Evolutionary conservation across 1,140 invertebrate genomes (phyloP), one percentile per base, ranked within the genome.

Genomic region (Eueides isabella): DNA sequence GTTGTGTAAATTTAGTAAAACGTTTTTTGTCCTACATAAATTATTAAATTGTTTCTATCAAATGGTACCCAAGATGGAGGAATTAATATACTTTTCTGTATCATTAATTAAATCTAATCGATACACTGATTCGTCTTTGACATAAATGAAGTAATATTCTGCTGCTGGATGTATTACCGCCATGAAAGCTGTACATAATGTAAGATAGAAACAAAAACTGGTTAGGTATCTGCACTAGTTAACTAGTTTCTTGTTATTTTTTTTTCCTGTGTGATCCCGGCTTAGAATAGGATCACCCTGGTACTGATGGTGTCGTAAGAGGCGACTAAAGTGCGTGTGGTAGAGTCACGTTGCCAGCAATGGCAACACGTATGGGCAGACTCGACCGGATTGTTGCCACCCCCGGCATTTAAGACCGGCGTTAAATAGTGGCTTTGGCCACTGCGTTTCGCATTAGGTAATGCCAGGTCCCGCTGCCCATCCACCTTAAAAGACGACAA

Each of bases 61-160:
- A 85, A 87, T 4, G 88, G 89, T 0, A 85, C 72, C 87, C 88
- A 90, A 3, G 87, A 86, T 63, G 41, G 48, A 1, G 19, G 19
- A 26, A 55, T 26, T 2, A 23, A 2, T 55, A 23, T 26, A 23
- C 3, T 55, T 55, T 2, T 55, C 19, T 55, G 9, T 23, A 26
- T 55, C 48, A 55, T 55, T 11, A 26, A 1, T 55, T 6, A 55
- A 23, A 55, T 55, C 19, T 26, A 26, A 19, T 55, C 23, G 19
- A 55, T 55, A 14, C 2, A 11, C 48, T 48, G 41, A 48, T 48
- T 48, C n/a, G 7, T 23, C 41, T 48, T 48, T n/a, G 2, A 2
- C n/a, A 48, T 48, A n/a, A 9, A 75, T 75, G 3, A 75, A 44
- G 0, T 75, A 5, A 66, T 79, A 84, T 64, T 82, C 82, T 12